These are phyloP conservation scores for Gobio gobio DNA, from an alignment of 2,113 vertebrate genomes.

Conservation along the genomic window DNA sequence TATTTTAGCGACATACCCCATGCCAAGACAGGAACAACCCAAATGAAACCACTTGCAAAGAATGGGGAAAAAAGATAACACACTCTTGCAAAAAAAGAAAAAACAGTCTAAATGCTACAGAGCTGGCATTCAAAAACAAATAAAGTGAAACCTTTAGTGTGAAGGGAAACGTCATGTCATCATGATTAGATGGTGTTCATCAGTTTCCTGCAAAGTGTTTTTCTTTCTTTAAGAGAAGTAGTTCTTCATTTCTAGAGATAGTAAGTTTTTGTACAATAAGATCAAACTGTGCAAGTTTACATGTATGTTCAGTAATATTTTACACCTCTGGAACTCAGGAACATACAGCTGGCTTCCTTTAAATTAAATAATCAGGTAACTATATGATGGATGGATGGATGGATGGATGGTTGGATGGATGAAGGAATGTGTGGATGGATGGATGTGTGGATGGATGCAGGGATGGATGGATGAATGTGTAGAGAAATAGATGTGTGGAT, in stretches of 20 bases:
- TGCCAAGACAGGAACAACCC: background rate
- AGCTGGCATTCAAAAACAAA: background rate
- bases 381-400: too few species aligned
- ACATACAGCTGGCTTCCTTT: too few species aligned
- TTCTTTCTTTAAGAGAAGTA: background rate
- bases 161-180: background rate
- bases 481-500: too few species aligned
- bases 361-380: too few species aligned
- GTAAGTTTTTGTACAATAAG: background rate
- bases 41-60: too few species aligned
- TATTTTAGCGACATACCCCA: background rate
- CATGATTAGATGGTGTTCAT: background rate
- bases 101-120: background rate
- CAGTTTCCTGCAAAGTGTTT: background rate
- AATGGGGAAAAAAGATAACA: background rate
- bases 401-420: too few species aligned
- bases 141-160: background rate
- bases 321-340: too few species aligned
- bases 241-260: background rate
- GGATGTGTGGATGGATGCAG: too few species aligned
- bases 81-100: background rate
- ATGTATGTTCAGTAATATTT: too few species aligned
- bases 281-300: background rate
- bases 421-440: too few species aligned
- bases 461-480: too few species aligned